Evolutionary conservation across 2,797 vertebrate species (phyloP).

Genomic region (Antennarius maculatus): DNA sequence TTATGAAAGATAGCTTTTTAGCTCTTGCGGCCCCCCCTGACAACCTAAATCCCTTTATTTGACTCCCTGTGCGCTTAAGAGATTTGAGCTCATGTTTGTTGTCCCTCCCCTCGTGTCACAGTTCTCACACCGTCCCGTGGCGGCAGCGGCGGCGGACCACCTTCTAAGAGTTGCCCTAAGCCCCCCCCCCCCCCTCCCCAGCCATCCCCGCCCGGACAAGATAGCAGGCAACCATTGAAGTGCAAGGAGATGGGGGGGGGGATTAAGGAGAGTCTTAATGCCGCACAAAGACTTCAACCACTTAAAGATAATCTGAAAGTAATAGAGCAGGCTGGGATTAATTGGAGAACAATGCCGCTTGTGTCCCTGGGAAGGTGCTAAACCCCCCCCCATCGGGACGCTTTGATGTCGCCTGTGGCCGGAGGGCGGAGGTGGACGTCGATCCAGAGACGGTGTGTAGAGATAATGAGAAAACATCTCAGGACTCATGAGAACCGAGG

Average conservation of each 20-base stretch:
- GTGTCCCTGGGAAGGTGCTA: constrained; percentile 83
- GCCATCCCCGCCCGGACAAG: constrained; percentile 83
- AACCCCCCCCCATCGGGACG: constrained; percentile 63
- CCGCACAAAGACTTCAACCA: constrained; percentile 86
- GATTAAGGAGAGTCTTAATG: constrained; percentile 82
- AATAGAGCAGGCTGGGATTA: constrained; percentile 88
- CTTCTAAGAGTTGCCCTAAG: constrained; percentile 84
- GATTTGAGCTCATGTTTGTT: constrained; percentile 87
- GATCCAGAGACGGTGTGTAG: constrained; percentile 28
- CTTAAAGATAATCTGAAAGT: constrained; percentile 90
- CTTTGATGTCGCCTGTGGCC: constrained; percentile 82
- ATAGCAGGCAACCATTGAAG: constrained; percentile 84
- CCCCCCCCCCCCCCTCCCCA: constrained; percentile 28
- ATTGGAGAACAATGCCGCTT: constrained; percentile 84
- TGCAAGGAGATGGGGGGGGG: constrained; percentile 68
- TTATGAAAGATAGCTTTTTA: constrained; percentile 88
- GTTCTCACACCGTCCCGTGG: constrained; percentile 84
- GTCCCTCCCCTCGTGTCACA: constrained; percentile 80
- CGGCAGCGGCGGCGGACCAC: constrained; percentile 77
- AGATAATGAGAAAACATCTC: constrained; percentile 30
- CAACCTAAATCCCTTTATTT: constrained; percentile 87
- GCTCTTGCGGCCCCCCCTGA: constrained; percentile 78
- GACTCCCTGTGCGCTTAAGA: constrained; percentile 84
- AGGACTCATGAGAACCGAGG: constrained; percentile 1
- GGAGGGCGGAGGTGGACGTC: constrained; percentile 44